Percentiles rank a stretch among this genome's conserved stretches.
These are phyloP conservation scores for Tigriopus californicus DNA, from an alignment of 2,888 invertebrate genomes.

Conservation along the genomic window DNA sequence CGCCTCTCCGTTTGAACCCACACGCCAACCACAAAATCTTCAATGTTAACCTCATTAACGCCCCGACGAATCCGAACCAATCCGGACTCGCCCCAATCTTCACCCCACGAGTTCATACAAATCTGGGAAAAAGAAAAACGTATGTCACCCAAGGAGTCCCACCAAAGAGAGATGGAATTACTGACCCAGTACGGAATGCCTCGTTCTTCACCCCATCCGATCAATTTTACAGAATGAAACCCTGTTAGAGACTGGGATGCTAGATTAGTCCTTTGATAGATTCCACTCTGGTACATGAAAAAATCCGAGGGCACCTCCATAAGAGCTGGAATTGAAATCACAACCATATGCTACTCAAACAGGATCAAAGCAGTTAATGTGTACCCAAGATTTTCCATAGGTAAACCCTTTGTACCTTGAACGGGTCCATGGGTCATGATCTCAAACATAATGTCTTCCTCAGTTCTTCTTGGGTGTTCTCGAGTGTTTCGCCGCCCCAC, in stretches of 20 bases:
- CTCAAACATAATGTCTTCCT: conserved; percentile 72
- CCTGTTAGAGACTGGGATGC: conserved; percentile 28
- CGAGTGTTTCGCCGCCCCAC: conserved; percentile 32
- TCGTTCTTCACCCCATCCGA: conserved; percentile 74
- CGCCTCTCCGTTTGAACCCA: conserved; percentile 37
- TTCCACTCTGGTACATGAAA: conserved; percentile 66
- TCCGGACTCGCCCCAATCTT: conserved; percentile 75
- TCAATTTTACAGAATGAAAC: conserved; percentile 72
- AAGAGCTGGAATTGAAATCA: conserved; percentile 41
- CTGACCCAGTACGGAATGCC: conserved; percentile 67
- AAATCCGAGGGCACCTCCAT: conserved; percentile 81
- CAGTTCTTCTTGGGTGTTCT: conserved; percentile 33
- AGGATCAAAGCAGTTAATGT: conserved; percentile 21
- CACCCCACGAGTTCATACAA: conserved; percentile 86
- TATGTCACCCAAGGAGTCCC: background rate
- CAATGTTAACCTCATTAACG: conserved; percentile 68
- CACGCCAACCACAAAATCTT: conserved; percentile 64
- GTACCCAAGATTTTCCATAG: too few relatives aligned
- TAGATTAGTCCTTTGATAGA: conserved; percentile 48
- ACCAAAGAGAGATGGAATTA: too few relatives aligned
- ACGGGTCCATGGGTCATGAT: conserved; percentile 78
- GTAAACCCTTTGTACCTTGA: conserved; percentile 44
- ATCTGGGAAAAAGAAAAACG: conserved; percentile 38
- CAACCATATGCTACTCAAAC: background rate
- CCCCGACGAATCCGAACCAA: conserved; percentile 72